Conservation (phyloP, 2,888 invertebrate species). For the Acrocyrtus sp. region DNA sequence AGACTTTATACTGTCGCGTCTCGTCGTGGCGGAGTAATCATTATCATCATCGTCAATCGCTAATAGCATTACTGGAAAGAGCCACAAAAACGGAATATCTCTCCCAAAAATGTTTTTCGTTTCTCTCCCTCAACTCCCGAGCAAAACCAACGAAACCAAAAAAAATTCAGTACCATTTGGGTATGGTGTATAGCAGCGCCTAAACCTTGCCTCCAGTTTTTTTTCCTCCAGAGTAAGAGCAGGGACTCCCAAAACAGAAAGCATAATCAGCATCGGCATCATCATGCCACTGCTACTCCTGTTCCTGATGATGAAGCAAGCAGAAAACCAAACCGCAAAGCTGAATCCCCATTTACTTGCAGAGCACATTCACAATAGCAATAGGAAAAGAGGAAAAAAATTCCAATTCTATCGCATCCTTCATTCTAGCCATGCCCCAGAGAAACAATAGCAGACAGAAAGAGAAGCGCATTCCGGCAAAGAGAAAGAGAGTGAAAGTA, state of each 20-base stretch:
- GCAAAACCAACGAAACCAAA: slow-evolving; percentile 8
- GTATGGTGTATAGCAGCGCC: too few relatives aligned
- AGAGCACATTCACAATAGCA: slow-evolving; percentile 36
- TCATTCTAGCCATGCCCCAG: slow-evolving; percentile 32
- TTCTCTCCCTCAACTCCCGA: background rate
- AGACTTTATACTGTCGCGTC: too few relatives aligned
- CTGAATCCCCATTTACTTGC: slow-evolving; percentile 41
- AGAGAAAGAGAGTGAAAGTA: slow-evolving; percentile 1
- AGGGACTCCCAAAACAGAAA: too few relatives aligned
- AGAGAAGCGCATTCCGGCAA: too few relatives aligned
- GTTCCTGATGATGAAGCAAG: too few relatives aligned
- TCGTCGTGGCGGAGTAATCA: slow-evolving; percentile 6
- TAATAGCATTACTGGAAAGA: slow-evolving; percentile 35
- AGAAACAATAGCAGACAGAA: slow-evolving; percentile 43
- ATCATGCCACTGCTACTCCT: too few relatives aligned
- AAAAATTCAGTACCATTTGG: too few relatives aligned
- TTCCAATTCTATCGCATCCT: slow-evolving; percentile 13
- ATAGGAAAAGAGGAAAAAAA: background rate
- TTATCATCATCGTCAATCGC: slow-evolving; percentile 37
- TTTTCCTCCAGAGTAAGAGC: slow-evolving; percentile 9
- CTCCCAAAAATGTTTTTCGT: slow-evolving; percentile 13
- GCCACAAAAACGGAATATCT: slow-evolving; percentile 26
- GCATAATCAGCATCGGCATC: slow-evolving; percentile 25
- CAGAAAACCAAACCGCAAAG: slow-evolving; percentile 39
- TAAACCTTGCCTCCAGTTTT: background rate